Base-by-base conservation (phyloP, 2,888 invertebrate species). In the Leptogaster cylindrica region DNA sequence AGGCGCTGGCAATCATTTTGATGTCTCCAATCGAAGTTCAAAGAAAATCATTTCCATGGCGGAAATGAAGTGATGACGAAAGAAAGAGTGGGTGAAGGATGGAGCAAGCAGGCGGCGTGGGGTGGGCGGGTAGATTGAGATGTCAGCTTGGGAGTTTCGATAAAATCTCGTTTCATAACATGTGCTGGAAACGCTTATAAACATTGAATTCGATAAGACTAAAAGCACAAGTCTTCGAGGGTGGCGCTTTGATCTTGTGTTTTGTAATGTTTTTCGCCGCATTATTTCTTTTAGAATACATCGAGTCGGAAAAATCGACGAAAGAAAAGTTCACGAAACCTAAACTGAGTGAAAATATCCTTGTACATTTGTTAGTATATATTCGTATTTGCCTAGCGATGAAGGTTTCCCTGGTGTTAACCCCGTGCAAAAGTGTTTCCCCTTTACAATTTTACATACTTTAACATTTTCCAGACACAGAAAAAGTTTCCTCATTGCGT, bases 51-150 rank as follows among this genome's bases (percentile, higher is more conserved):
- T 71, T 71, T 71, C 70, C 71, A 71, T 68, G 71, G 68, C 71
- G 71, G 71, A 71, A 71, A 71, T 71, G 71, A 71, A 71, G 70
- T 71, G 70, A 71, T 70, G 70, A 67, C 71, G 70, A 71, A 71
- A 71, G 70, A 71, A 68, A 70, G 66, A 65, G 68, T 67, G n/a
- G n/a, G n/a, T n/a, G n/a, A n/a, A n/a, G n/a, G n/a, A n/a, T n/a
- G n/a, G n/a, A n/a, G n/a, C n/a, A n/a, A n/a, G n/a, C n/a, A n/a
- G n/a, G n/a, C n/a, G n/a, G n/a, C n/a, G n/a, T n/a, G n/a, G n/a
- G n/a, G n/a, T n/a, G n/a, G n/a, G n/a, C n/a, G n/a, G n/a, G n/a
- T n/a, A n/a, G n/a, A n/a, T n/a, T n/a, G n/a, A n/a, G n/a, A n/a
- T n/a, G n/a, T n/a, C n/a, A 70, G 70, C 67, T 65, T 50, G 66